phyloP scores from a whole-genome alignment of 30 jellyfish, hydroid and myxozoan species.

The Sanderia malayensis region DNA sequence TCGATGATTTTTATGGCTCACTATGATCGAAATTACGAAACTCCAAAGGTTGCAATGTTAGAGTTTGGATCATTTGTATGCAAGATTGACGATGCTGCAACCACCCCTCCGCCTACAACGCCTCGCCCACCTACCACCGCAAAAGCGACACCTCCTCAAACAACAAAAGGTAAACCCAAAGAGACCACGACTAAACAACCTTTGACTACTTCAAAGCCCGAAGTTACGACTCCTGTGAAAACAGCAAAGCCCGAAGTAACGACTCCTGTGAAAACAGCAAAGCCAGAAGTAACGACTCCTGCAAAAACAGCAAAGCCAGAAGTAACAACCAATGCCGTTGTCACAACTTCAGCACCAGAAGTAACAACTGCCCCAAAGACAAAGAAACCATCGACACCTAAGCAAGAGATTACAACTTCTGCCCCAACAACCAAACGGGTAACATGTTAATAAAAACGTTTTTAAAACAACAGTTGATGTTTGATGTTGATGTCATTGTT shows the following conservation, averaged over 20 bases:
- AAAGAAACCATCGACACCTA: too few relatives aligned
- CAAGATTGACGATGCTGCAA: slow-evolving; percentile 10
- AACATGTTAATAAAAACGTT: too few relatives aligned
- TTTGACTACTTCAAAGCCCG: slow-evolving; percentile 3
- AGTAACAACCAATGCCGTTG: slow-evolving; percentile 11
- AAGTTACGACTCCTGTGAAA: not conserved
- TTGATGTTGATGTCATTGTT: too few relatives aligned
- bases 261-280: slow-evolving; percentile 14
- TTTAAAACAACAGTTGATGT: too few relatives aligned
- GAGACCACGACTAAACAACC: slow-evolving; percentile 5
- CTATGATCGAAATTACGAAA: not conserved
- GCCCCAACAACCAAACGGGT: slow-evolving; percentile 1
- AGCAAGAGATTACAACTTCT: not conserved
- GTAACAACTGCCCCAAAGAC: not conserved
- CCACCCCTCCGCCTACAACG: slow-evolving; percentile 23
- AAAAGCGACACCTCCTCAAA: not conserved
- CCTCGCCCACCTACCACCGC: slow-evolving; percentile 30
- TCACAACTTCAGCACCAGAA: slow-evolving; percentile 11
- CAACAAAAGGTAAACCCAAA: slow-evolving; percentile 19
- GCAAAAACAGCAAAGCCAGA: not conserved
- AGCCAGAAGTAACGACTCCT: slow-evolving; percentile 2
- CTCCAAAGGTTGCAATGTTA: slow-evolving; percentile 23
- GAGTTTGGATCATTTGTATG: slow-evolving; percentile 20
- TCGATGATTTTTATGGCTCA: slow-evolving; percentile 16
- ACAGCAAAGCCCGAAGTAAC: not conserved